phyloP scores from a whole-genome alignment of 2,113 vertebrate genomes.

The Macroglossus sobrinus region DNA sequence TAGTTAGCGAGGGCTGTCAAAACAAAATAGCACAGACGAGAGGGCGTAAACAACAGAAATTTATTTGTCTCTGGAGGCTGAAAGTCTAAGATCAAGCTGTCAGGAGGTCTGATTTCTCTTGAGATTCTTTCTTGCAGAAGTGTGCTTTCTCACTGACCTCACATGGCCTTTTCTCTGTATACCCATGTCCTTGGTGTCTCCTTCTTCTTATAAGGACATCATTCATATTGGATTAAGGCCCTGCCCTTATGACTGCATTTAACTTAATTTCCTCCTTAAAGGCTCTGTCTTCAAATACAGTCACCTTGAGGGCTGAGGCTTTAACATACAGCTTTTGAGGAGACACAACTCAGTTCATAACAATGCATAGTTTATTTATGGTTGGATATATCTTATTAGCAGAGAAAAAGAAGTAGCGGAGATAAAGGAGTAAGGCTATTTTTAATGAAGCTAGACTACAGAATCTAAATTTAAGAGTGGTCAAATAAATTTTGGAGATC shows the following conservation, averaged over 20 bases:
- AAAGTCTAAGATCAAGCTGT: background rate
- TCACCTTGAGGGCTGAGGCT: background rate
- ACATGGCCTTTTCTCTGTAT: background rate
- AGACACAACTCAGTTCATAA: background rate
- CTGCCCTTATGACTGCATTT: background rate
- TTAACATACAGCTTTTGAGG: background rate
- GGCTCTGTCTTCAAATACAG: background rate
- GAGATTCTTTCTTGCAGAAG: background rate
- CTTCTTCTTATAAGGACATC: background rate
- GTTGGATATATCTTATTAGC: background rate
- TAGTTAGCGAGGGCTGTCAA: background rate
- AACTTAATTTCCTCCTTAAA: background rate
- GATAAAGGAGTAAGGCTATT: background rate
- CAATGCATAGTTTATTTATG: background rate
- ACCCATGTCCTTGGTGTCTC: background rate
- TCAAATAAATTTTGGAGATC: background rate
- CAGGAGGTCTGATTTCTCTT: background rate
- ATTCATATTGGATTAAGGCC: background rate
- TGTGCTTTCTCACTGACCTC: background rate
- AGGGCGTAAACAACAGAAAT: background rate
- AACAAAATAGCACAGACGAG: background rate
- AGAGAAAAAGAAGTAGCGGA: background rate
- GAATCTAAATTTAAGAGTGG: background rate
- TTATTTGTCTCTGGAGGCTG: background rate
- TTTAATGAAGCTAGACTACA: background rate